phyloP scores from a whole-genome alignment of 1,140 invertebrate species.

The Macrobrachium rosenbergii region DNA sequence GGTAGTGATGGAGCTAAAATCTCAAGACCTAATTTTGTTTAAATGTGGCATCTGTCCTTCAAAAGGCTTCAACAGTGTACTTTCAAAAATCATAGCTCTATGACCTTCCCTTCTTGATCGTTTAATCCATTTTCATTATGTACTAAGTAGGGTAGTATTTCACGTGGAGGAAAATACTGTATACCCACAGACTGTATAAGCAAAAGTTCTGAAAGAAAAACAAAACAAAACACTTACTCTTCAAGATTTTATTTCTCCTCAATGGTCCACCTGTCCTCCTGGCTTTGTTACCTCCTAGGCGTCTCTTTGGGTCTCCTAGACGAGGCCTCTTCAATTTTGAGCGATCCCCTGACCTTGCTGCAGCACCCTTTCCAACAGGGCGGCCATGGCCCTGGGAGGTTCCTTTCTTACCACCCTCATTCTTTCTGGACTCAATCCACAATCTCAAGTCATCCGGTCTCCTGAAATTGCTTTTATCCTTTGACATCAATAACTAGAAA shows the following conservation, averaged over 20 bases:
- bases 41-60: background rate
- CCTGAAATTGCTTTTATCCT: background rate
- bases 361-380: slow-evolving; percentile 1
- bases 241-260: slow-evolving; percentile 51
- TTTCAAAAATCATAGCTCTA: too few relatives aligned
- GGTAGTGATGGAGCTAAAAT: background rate
- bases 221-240: slow-evolving; percentile 18
- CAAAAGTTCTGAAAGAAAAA: background rate
- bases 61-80: background rate
- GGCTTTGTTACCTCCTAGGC: slow-evolving; percentile 40
- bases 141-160: too few relatives aligned
- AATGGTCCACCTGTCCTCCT: slow-evolving; percentile 36
- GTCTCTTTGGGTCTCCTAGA: slow-evolving; percentile 44
- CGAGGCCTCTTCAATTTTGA: slow-evolving; percentile 44
- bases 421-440: slow-evolving; percentile 52
- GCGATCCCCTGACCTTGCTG: slow-evolving; percentile 42
- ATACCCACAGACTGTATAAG: background rate
- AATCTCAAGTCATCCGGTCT: slow-evolving; percentile 43
- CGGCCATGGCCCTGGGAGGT: slow-evolving; percentile 26
- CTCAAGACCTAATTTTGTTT: background rate
- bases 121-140: too few relatives aligned
- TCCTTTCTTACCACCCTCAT: slow-evolving; percentile 34
- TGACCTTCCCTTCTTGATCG: too few relatives aligned
- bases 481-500: background rate
- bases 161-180: background rate